phyloP scores from a whole-genome alignment of 2,797 vertebrate genomes.

The Eulemur albifrons region DNA sequence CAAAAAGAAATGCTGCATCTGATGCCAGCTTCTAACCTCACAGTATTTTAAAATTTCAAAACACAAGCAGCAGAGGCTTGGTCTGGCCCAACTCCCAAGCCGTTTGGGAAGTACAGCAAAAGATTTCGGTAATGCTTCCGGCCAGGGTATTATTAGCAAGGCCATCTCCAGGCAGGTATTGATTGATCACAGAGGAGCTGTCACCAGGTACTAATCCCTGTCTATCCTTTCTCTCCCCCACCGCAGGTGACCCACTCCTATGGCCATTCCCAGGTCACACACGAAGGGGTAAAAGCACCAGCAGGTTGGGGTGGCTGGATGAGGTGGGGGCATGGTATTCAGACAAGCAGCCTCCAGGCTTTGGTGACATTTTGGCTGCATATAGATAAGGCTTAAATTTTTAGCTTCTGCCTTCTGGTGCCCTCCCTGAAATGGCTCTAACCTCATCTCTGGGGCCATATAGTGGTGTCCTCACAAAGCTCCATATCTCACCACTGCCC shows the following conservation, averaged over 20 bases:
- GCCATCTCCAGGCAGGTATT: slow-evolving; percentile 11
- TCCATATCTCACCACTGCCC: background rate
- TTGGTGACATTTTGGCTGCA: background rate
- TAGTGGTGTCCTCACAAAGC: background rate
- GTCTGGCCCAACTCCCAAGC: slow-evolving; percentile 11
- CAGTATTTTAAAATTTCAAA: slow-evolving; percentile 26
- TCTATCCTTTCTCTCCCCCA: background rate
- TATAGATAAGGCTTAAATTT: background rate
- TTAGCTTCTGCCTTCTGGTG: background rate
- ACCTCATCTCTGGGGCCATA: background rate
- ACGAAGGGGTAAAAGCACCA: background rate
- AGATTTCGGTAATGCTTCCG: slow-evolving; percentile 29
- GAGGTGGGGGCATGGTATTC: background rate
- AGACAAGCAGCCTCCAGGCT: background rate
- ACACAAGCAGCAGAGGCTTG: background rate
- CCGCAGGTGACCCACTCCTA: background rate
- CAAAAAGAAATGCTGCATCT: background rate
- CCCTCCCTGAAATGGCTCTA: background rate
- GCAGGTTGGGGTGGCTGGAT: no score
- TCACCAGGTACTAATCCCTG: background rate
- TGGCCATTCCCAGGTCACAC: background rate
- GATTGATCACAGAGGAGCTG: slow-evolving; percentile 39
- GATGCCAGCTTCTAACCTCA: background rate
- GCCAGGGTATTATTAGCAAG: slow-evolving; percentile 17
- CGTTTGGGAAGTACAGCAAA: slow-evolving; percentile 22